Evolutionary conservation across 2,113 vertebrate genomes (phyloP).

Genomic region (Ciconia boyciana): DNA sequence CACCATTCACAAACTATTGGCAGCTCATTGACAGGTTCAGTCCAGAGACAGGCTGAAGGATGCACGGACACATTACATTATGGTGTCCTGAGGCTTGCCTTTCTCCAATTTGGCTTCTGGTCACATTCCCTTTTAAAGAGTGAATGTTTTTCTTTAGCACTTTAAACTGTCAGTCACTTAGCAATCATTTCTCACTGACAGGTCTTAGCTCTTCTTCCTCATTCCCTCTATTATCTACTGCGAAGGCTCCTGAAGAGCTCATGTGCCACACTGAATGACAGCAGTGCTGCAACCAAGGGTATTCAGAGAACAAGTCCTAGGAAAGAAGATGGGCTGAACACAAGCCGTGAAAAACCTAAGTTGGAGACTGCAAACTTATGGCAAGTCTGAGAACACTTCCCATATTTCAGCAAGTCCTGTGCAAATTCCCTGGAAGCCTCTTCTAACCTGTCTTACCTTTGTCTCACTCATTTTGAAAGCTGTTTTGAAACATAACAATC

Average conservation of each 20-base stretch:
- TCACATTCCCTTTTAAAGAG: background rate
- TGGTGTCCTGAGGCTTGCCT: background rate
- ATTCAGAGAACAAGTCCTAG: background rate
- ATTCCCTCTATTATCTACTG: background rate
- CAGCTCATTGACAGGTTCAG: background rate
- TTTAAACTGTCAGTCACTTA: background rate
- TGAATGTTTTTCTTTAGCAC: background rate
- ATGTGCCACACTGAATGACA: background rate
- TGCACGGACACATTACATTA: background rate
- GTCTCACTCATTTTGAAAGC: background rate
- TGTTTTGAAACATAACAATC: background rate
- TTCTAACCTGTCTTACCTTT: background rate
- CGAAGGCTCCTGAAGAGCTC: background rate
- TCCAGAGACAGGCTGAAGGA: background rate
- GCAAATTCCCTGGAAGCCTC: background rate
- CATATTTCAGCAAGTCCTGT: background rate
- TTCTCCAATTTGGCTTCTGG: background rate
- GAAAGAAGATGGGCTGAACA: background rate
- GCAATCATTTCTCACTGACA: background rate
- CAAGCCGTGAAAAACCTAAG: background rate
- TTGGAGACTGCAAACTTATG: background rate
- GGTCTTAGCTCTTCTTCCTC: background rate
- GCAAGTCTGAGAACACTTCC: background rate
- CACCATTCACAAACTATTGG: background rate
- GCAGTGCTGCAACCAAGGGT: background rate